Evolutionary conservation across 2,888 invertebrate species (phyloP), one percentile per base, ranked within the genome.

Genomic region (Agriopis marginaria): DNA sequence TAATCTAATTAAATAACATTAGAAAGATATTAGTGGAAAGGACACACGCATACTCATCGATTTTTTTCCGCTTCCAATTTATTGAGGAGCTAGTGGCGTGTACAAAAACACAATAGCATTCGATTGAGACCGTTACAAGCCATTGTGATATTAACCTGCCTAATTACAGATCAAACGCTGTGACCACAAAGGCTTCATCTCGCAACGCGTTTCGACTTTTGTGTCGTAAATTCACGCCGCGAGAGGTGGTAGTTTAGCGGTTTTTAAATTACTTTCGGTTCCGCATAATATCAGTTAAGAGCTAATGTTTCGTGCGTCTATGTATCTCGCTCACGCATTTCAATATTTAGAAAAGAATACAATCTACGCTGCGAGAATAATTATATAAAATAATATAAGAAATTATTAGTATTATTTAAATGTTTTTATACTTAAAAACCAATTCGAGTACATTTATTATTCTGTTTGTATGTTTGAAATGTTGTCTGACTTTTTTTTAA

Each of bases 121-220:
- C 84, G 86, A 91, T 89, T 84, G 87, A 84, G 84, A 89, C 92
- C 92, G 91, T 92, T 91, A 91, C 87, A 75, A 82, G 85, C 88
- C 83, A 91, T 90, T 91, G 91, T 87, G 84, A 83, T 83, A 85
- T 86, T 92, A 92, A 90, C 86, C 80, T 89, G 91, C 91, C 89
- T 90, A 92, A 93, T 93, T 93, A 92, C 87, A 86, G 86, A 90
- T 92, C 90, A 90, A 93, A 91, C 87, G 88, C 81, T 83, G 85
- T 83, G 87, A 91, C 92, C 93, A 89, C 93, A 93, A 90, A 89
- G 84, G 82, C 83, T 86, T 87, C 86, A 89, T 91, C 90, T 91
- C 82, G 83, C 78, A 84, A 82, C 83, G 82, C 76, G 76, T 86
- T 87, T 86, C 81, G 78, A 88, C 90, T 90, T 88, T 91, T 90